A percentile compares a stretch with the other conserved stretches of the same genome.
These are phyloP conservation scores for Paguma larvata DNA, from an alignment of 2,797 vertebrate species.

Conservation along the genomic window DNA sequence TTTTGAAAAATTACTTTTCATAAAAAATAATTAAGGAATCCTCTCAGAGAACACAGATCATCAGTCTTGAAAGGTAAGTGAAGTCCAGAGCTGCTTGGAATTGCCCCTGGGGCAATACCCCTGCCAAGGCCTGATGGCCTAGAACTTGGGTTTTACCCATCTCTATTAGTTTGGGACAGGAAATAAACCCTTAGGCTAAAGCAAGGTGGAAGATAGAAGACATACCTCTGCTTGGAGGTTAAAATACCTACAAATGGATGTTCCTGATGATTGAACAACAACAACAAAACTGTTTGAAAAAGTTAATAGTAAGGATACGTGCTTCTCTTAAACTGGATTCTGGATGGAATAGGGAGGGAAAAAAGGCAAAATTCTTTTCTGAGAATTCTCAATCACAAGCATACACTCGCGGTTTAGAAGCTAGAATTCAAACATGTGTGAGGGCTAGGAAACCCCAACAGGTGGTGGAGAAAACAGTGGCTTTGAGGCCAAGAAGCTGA, in stretches of 20 bases:
- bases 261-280: not conserved
- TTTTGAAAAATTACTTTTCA: too few species aligned
- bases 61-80: not conserved
- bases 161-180: not conserved
- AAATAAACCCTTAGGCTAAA: not conserved
- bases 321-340: not conserved
- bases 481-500: not conserved
- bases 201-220: not conserved
- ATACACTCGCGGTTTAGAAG: not conserved
- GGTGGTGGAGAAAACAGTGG: not conserved
- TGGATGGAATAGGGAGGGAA: not conserved
- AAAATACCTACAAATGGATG: not conserved
- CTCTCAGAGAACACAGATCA: not conserved
- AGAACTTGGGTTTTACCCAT: not conserved
- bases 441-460: not conserved
- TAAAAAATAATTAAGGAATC: not conserved
- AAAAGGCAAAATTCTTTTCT: not conserved
- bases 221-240: not conserved
- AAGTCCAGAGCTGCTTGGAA: not conserved
- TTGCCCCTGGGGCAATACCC: too few species aligned
- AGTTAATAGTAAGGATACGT: not conserved
- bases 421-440: conserved; percentile 1
- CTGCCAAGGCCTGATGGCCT: not conserved
- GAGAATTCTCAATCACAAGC: not conserved
- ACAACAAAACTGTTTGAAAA: not conserved